A percentile compares a stretch with the other conserved stretches of the same genome.
phyloP scores from a whole-genome alignment of 2,113 vertebrate genomes.

The Rissa tridactyla region DNA sequence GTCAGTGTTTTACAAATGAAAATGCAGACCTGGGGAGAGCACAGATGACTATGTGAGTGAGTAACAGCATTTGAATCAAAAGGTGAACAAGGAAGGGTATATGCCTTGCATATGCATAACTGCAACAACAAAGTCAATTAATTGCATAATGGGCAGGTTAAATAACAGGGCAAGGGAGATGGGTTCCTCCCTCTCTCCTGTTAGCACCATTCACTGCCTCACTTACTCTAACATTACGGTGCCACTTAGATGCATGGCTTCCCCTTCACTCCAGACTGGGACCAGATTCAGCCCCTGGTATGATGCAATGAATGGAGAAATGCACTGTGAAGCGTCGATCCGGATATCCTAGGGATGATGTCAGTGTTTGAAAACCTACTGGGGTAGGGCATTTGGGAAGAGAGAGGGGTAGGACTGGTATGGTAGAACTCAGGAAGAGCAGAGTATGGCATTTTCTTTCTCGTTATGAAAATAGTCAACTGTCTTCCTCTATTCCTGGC shows the following conservation, averaged over 20 bases:
- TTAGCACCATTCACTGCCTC: background rate
- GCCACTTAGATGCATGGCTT: background rate
- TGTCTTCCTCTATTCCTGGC: background rate
- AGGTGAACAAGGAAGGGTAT: background rate
- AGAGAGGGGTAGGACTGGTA: background rate
- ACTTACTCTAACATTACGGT: background rate
- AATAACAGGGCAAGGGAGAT: background rate
- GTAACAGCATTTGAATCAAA: background rate
- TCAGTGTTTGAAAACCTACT: background rate
- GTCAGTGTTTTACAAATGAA: background rate
- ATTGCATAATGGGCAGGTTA: background rate
- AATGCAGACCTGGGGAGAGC: background rate
- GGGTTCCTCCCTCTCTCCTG: background rate
- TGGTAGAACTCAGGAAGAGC: background rate
- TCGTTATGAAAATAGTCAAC: background rate
- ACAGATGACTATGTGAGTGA: background rate
- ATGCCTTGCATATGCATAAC: background rate
- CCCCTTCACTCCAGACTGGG: background rate
- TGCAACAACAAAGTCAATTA: background rate
- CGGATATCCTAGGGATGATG: background rate
- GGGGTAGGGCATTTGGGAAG: background rate
- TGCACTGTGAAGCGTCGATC: rapidly evolving
- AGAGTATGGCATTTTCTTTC: background rate
- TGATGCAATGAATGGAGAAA: background rate
- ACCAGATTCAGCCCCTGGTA: background rate